Percentiles rank a stretch among this genome's conserved stretches.
Conservation (phyloP, 2,113 vertebrate genomes). For the Puffinus mauretanicus region DNA sequence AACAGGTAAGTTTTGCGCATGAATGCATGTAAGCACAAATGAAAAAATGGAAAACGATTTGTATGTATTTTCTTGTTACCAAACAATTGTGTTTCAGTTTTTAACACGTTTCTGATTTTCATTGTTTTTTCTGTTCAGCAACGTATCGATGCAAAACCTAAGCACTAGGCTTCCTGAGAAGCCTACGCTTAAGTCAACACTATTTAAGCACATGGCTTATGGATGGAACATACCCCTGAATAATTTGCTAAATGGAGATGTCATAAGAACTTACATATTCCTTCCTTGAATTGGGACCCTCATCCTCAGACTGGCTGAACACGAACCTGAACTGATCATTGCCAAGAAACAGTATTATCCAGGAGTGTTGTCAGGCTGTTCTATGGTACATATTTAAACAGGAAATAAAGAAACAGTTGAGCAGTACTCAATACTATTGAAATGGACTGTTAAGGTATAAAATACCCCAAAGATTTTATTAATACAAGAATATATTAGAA, state of each 20-base stretch:
- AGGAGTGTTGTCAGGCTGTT: background rate
- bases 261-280: background rate
- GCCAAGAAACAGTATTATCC: background rate
- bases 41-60: background rate
- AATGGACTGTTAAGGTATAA: background rate
- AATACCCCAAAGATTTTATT: background rate
- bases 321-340: background rate
- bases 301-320: background rate
- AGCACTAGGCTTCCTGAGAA: background rate
- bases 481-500: background rate
- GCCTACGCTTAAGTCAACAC: background rate
- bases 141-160: background rate
- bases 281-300: background rate
- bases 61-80: background rate
- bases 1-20: background rate
- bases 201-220: background rate
- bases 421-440: no score
- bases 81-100: background rate
- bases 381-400: background rate
- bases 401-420: background rate
- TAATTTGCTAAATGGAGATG: background rate
- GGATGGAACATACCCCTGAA: background rate
- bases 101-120: background rate
- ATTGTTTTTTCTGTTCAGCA: background rate
- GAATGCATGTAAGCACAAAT: background rate